Evolutionary conservation across 2,113 vertebrate genomes (phyloP).

Genomic region (Lepus americanus): DNA sequence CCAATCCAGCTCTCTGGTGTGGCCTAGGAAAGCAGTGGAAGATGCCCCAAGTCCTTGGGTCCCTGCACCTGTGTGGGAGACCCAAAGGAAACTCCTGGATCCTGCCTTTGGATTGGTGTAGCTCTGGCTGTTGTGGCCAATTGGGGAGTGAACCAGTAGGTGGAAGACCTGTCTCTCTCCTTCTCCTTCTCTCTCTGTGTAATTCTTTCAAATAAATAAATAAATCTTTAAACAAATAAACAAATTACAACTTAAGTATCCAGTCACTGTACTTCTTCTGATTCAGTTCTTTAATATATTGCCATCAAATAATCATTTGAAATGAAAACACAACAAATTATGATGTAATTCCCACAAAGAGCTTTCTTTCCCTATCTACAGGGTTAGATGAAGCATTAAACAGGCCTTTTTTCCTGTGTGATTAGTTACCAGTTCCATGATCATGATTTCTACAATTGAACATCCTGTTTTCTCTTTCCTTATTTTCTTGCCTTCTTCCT

Average conservation of each 20-base stretch:
- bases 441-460: neutral
- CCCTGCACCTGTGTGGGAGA: too few species aligned
- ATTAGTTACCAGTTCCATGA: neutral
- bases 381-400: neutral
- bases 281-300: neutral
- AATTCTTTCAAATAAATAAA: too few species aligned
- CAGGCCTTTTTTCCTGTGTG: neutral
- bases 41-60: too few species aligned
- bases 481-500: neutral
- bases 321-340: slow-evolving; percentile 9
- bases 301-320: slow-evolving; percentile 35
- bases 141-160: too few species aligned
- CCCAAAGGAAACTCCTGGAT: too few species aligned
- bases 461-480: neutral
- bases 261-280: neutral
- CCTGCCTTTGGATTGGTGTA: too few species aligned
- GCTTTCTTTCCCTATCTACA: neutral
- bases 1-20: too few species aligned
- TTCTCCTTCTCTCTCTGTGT: too few species aligned
- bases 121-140: too few species aligned
- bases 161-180: too few species aligned
- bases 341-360: neutral
- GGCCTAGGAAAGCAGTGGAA: too few species aligned
- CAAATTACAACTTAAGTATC: slow-evolving; percentile 23
- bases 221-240: too few species aligned